These are phyloP conservation scores for Pangasius mekongensis DNA, from an alignment of 2,797 vertebrate species.

Conservation along the genomic window DNA sequence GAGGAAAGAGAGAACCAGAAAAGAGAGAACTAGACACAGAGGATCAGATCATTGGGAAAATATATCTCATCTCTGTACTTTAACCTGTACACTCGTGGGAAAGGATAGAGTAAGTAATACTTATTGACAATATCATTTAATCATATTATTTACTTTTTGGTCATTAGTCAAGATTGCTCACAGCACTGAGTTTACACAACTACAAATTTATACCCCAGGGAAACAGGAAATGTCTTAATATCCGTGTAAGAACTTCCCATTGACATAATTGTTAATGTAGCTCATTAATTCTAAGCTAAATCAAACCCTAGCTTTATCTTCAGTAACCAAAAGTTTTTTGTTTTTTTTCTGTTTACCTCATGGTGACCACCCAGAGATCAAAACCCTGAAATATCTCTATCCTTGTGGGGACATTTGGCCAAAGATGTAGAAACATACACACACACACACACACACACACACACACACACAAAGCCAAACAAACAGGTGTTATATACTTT, in stretches of 20 bases:
- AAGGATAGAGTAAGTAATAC: neutral
- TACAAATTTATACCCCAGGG: neutral
- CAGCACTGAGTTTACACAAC: neutral
- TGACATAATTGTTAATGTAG: neutral
- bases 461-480: too few relatives aligned
- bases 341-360: neutral
- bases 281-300: neutral
- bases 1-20: neutral
- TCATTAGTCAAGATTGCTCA: neutral
- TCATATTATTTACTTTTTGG: neutral
- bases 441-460: too few relatives aligned
- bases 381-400: neutral
- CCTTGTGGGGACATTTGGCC: neutral
- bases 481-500: too few relatives aligned
- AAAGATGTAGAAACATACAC: neutral
- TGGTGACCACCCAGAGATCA: neutral
- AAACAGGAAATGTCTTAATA: neutral
- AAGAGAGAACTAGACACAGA: neutral
- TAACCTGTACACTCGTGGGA: neutral
- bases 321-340: neutral
- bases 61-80: neutral
- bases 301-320: neutral
- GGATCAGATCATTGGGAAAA: neutral
- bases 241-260: neutral
- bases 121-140: neutral